Conservation (phyloP, 2,888 invertebrate genomes). For the Thera obeliscata region DNA sequence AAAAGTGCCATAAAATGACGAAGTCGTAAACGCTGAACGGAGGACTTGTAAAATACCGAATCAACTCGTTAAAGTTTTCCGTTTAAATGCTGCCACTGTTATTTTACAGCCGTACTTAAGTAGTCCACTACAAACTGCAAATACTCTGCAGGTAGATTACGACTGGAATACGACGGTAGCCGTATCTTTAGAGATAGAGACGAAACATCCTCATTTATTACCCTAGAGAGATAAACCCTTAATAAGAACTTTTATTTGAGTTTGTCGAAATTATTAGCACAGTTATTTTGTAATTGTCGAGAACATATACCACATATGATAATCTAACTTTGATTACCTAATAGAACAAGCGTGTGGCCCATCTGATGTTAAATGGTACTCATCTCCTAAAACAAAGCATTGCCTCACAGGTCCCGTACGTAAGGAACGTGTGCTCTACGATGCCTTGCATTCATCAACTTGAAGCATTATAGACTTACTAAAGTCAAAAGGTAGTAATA, state of each 20-base stretch:
- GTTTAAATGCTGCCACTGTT: not conserved
- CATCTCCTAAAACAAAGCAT: too few species aligned
- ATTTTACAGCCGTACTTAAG: not conserved
- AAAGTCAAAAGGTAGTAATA: too few species aligned
- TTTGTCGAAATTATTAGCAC: not conserved
- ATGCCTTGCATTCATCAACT: too few species aligned
- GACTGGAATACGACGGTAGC: not conserved
- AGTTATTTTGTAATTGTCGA: not conserved
- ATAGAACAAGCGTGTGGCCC: too few species aligned
- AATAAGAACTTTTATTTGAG: not conserved
- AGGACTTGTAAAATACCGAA: slow-evolving; percentile 18
- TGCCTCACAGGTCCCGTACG: too few species aligned
- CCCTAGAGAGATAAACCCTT: not conserved
- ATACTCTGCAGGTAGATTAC: not conserved
- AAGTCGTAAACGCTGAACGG: slow-evolving; percentile 11
- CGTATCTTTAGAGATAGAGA: not conserved
- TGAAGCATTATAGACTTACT: too few species aligned
- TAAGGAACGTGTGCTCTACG: too few species aligned
- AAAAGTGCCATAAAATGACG: slow-evolving; percentile 8
- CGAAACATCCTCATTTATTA: not conserved
- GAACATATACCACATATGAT: not conserved
- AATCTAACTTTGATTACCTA: too few species aligned
- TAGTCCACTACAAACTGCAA: not conserved
- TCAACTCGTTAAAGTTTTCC: slow-evolving; percentile 9
- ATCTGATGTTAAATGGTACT: too few species aligned